Conservation (phyloP, 2,113 vertebrate species). For the Artemisiospiza belli region DNA sequence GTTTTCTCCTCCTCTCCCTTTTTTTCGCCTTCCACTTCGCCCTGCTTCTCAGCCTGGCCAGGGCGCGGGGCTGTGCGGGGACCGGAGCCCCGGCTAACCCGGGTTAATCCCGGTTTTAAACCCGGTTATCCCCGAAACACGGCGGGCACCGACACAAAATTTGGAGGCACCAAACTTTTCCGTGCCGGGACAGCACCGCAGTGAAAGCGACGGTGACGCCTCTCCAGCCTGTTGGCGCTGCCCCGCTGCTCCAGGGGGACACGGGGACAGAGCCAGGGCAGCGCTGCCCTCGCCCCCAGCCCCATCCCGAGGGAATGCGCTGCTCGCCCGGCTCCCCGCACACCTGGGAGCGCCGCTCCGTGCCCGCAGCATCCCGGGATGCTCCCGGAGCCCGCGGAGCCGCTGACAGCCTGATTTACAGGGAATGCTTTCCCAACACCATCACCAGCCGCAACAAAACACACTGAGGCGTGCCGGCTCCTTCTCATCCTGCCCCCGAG, state of each 20-base stretch:
- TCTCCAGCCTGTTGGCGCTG: not conserved
- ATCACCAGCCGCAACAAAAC: not conserved
- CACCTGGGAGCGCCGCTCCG: not conserved
- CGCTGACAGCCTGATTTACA: constrained; percentile 17
- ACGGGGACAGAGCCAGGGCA: not conserved
- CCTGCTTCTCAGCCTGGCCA: not conserved
- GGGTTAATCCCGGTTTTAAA: too few species aligned
- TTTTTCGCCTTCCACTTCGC: not conserved
- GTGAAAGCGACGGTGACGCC: not conserved
- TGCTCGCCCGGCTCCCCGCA: rapidly evolving
- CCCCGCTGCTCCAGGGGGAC: not conserved
- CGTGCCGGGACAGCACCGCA: not conserved
- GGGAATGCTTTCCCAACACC: not conserved
- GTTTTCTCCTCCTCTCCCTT: constrained; percentile 38
- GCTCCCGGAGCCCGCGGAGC: not conserved
- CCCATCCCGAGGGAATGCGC: too few species aligned
- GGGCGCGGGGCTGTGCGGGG: not conserved
- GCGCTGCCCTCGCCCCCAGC: not conserved
- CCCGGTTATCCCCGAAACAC: not conserved
- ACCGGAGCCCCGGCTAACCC: not conserved
- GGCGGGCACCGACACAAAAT: not conserved
- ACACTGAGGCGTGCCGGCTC: not conserved
- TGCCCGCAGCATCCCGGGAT: not conserved
- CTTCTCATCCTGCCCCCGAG: not conserved
- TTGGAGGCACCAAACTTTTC: not conserved